These are phyloP conservation scores for Opisthograptis luteolata DNA, from an alignment of 2,888 invertebrate genomes.

Conservation along the genomic window DNA sequence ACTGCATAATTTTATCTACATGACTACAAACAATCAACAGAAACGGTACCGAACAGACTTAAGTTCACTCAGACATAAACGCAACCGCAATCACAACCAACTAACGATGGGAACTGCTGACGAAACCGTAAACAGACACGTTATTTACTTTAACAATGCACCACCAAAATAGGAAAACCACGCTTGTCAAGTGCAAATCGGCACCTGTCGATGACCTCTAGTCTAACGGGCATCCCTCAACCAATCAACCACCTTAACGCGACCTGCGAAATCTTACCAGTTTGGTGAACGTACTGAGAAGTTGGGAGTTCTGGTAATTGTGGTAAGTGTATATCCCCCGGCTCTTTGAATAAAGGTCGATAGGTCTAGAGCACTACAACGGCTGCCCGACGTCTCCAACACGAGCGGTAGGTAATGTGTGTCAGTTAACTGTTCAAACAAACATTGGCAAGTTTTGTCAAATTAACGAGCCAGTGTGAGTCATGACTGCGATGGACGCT, in stretches of 20 bases:
- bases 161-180: conserved; percentile 73
- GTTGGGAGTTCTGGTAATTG: conserved; percentile 31
- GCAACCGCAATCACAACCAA: conserved; percentile 27
- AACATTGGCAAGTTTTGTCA: conserved; percentile 73
- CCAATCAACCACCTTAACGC: conserved; percentile 30
- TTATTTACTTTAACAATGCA: conserved; percentile 69
- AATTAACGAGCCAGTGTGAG: conserved; percentile 64
- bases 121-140: conserved; percentile 45
- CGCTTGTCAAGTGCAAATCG: conserved; percentile 77
- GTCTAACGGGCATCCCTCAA: conserved; percentile 73
- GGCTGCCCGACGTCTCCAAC: conserved; percentile 70
- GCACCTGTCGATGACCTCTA: conserved; percentile 79
- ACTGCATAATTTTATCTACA: neutral
- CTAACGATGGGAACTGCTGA: conserved; percentile 48
- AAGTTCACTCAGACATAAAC: conserved; percentile 14
- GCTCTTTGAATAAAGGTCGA: conserved; percentile 77
- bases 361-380: conserved; percentile 71
- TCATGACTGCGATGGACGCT: conserved; percentile 46
- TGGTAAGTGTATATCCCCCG: conserved; percentile 48
- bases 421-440: conserved; percentile 75
- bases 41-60: conserved; percentile 20
- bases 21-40: neutral
- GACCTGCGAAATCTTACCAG: conserved; percentile 29
- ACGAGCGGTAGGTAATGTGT: conserved; percentile 64
- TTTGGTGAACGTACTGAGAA: conserved; percentile 30